Base-by-base conservation (phyloP, 2,888 invertebrate species). In the Cryptus armator region DNA sequence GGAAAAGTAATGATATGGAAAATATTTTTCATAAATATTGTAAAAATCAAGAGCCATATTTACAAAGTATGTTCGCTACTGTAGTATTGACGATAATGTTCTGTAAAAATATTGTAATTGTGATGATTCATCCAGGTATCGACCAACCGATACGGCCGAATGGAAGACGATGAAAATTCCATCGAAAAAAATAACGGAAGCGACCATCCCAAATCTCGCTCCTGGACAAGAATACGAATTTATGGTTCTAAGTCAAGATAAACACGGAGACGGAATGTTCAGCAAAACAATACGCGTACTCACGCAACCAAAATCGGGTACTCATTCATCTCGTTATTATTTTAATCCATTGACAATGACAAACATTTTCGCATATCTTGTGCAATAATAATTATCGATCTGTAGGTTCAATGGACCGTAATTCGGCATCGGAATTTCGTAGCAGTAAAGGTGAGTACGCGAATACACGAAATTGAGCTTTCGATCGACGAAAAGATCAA, bases 191-290 rank as follows among this genome's bases (percentile, higher is more conserved):
- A 95, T 96, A 68, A 96, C 97, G 80, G 97, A 97, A 91, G 97
- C 97, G 67, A 97, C 97, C 9, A 95, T 99, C 84, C 95, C 96
- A 87, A 96, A 97, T 88, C 95, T 99, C 88, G 95, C 95, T 84
- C 96, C 98, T 24, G 97, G 96, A 71, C 95, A 96, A 29, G 96
- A 97, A 91, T 99, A 99, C 94, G 98, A 99, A 94, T 96, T 99
- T 92, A 98, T 98, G 96, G 97, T 99, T 68, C 95, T 98, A 70
- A 97, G 98, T 89, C 97, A 97, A 93, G 98, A 99, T 94, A 96
- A 97, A 90, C 95, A 96, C 84, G 98, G 98, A 7, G 98, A 98
- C 90, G 98, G 98, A 32, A 96, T 98, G 94, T 98, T 98, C 92
- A 98, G 98, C 94, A 97, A 97, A 93, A 96, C 97, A 12, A 95